Evolutionary conservation across 2,888 invertebrate genomes (phyloP), one percentile per base, ranked within the genome.

Genomic region (Anoplius nigerrimus): DNA sequence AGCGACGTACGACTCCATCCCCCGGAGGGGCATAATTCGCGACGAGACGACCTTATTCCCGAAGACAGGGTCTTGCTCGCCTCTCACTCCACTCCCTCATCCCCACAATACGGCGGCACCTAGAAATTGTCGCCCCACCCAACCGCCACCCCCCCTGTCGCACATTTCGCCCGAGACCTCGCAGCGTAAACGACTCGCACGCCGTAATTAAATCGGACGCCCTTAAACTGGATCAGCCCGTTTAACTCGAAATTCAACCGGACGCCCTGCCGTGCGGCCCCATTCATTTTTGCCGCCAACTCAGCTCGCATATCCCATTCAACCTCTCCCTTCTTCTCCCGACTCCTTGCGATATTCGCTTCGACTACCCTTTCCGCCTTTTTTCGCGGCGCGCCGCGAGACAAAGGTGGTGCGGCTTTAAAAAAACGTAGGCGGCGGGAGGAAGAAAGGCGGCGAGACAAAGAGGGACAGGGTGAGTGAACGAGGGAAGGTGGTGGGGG

Each of bases 341-440:
- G n/a, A n/a, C n/a, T 71, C 64, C 62, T 75, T 69, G 71, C 70
- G 70, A 71, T 68, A 69, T 64, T 75, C 74, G 66, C 71, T 69
- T 69, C 56, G 72, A 60, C 62, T 68, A 72, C 67, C 62, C 69
- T 76, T 48, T 72, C 76, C 69, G 69, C 72, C 51, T 71, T 68
- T 67, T 59, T 54, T 61, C 55, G 60, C 70, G 62, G 74, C 58
- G 62, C 56, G 68, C 65, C 69, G 16, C 64, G 66, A 71, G 71
- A 76, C 74, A 76, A 76, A 74, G 66, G 56, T 45, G 18, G 62
- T 48, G 61, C 63, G 59, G 68, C 61, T 63, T 62, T 48, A 48
- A 18, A 48, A 18, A 48, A 34, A 34, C 34, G 48, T 48, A n/a
- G 18, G 48, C 13, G 48, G 16, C 16, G n/a, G n/a, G 48, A 48